Conservation (phyloP, 2,797 vertebrate genomes). For the Monodelphis domestica region DNA sequence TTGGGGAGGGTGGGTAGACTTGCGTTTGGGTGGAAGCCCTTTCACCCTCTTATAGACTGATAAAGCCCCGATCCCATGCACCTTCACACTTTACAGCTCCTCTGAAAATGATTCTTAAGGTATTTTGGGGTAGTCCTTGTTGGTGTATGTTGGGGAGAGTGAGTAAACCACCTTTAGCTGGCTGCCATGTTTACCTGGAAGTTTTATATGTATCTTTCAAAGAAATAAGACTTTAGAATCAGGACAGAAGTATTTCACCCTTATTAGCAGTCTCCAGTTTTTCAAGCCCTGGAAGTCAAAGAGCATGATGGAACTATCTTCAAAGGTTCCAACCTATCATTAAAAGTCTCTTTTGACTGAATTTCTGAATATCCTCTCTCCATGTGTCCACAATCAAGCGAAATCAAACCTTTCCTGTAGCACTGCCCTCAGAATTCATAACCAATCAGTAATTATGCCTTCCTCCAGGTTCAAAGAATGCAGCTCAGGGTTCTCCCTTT, state of each 20-base stretch:
- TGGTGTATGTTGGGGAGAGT: too few species aligned
- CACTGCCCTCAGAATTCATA: not conserved
- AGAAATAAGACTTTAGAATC: not conserved
- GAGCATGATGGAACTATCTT: not conserved
- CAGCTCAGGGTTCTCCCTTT: not conserved
- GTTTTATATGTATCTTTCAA: too few species aligned
- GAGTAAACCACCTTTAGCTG: too few species aligned
- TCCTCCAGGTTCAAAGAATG: not conserved
- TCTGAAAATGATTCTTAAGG: too few species aligned
- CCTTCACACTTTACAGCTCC: too few species aligned
- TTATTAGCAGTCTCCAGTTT: not conserved
- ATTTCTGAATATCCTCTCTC: not conserved
- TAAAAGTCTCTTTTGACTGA: not conserved
- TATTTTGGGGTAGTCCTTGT: too few species aligned
- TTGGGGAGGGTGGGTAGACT: too few species aligned
- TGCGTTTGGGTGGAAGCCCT: too few species aligned
- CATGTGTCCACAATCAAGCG: not conserved
- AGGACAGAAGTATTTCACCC: not conserved
- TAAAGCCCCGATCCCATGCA: too few species aligned
- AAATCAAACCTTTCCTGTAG: not conserved
- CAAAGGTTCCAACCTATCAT: not conserved
- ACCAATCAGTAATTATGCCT: not conserved
- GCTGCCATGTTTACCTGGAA: too few species aligned
- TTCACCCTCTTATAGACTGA: too few species aligned
- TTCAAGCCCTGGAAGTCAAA: not conserved